A percentile compares a stretch with the other conserved stretches of the same genome.
Evolutionary conservation across 2,113 vertebrate genomes (phyloP).

Genomic region (Dolichallabes microphthalmus): DNA sequence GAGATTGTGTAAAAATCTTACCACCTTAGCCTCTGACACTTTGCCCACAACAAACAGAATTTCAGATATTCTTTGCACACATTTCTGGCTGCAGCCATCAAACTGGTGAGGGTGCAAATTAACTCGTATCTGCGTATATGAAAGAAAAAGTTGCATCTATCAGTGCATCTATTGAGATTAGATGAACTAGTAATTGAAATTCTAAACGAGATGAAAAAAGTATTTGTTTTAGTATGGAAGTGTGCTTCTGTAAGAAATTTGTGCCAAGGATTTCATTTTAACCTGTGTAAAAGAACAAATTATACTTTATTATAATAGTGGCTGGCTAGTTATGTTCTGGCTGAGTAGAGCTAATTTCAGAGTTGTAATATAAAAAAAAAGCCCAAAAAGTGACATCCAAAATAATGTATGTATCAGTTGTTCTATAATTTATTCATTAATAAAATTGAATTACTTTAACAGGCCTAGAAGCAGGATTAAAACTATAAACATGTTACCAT

Average conservation of each 20-base stretch:
- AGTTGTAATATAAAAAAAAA: neutral
- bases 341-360: neutral
- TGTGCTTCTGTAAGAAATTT: neutral
- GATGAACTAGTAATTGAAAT: neutral
- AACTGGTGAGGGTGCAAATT: neutral
- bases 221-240: neutral
- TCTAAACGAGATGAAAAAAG: neutral
- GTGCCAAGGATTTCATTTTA: neutral
- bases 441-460: neutral
- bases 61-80: neutral
- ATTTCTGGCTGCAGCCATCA: neutral
- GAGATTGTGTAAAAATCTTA: neutral
- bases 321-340: neutral
- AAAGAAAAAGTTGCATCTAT: neutral
- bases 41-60: neutral
- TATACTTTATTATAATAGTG: neutral
- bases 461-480: neutral
- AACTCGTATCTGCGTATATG: neutral
- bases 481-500: conserved; percentile 50
- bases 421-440: neutral
- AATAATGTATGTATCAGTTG: neutral
- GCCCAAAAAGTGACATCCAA: neutral
- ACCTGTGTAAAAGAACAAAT: conserved; percentile 4
- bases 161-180: neutral
- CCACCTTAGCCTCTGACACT: neutral